phyloP scores from a whole-genome alignment of 2,888 invertebrate species.

The Eupelmus urozonus region DNA sequence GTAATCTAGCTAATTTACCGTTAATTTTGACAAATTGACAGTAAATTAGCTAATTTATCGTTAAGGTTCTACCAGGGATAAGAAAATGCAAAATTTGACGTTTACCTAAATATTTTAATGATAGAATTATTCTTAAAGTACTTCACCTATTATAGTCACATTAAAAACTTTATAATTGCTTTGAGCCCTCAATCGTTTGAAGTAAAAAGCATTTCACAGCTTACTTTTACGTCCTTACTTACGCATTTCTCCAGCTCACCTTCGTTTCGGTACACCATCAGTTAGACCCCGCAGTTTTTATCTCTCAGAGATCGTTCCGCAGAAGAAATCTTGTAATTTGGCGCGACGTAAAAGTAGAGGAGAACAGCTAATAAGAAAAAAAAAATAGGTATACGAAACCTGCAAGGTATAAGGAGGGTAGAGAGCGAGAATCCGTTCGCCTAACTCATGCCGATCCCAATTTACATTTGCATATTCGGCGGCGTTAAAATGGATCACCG shows the following conservation, averaged over 20 bases:
- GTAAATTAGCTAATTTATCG: too few species aligned
- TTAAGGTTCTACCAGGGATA: too few species aligned
- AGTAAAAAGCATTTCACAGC: too few species aligned
- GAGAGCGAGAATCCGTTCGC: slow-evolving; percentile 10
- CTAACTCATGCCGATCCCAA: slow-evolving; percentile 50
- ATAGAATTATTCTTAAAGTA: slow-evolving; percentile 27
- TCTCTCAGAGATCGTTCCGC: slow-evolving; percentile 5
- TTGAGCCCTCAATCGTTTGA: not conserved
- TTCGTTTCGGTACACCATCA: not conserved
- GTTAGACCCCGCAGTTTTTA: slow-evolving; percentile 38
- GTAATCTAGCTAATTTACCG: too few species aligned
- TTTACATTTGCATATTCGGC: slow-evolving; percentile 54
- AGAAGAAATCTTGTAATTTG: slow-evolving; percentile 51
- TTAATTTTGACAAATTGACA: too few species aligned
- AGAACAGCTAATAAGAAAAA: not conserved
- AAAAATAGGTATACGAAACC: not conserved
- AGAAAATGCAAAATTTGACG: not conserved
- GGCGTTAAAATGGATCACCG: slow-evolving; percentile 51
- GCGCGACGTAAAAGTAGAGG: not conserved
- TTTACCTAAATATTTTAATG: not conserved
- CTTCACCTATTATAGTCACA: slow-evolving; percentile 1
- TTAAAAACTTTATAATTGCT: slow-evolving; percentile 23
- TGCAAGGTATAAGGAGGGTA: not conserved
- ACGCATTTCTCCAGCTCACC: not conserved
- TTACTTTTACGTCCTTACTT: slow-evolving; percentile 18